phyloP scores from a whole-genome alignment of 2,113 vertebrate genomes.

The Mus musculus region GRCm39 chr5:81616501-81617000 shows the following conservation, averaged over 20 bases:
- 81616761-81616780: neutral
- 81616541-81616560: neutral
- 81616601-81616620: neutral
- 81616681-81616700: neutral
- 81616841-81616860: neutral
- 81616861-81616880: neutral
- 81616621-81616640: neutral
- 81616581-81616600: neutral
- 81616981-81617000: neutral
- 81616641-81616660: neutral
- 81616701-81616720: neutral
- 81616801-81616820: neutral
- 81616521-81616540: neutral
- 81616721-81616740: neutral
- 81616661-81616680: neutral
- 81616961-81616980: neutral
- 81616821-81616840: neutral
- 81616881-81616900: neutral
- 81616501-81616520: neutral
- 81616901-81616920: neutral
- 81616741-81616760: neutral
- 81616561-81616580: neutral
- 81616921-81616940: fast-evolving
- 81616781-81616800: no score
- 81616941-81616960: neutral